phyloP scores from a whole-genome alignment of 1,140 invertebrate species.

The Zaprionus tsacasi region DNA sequence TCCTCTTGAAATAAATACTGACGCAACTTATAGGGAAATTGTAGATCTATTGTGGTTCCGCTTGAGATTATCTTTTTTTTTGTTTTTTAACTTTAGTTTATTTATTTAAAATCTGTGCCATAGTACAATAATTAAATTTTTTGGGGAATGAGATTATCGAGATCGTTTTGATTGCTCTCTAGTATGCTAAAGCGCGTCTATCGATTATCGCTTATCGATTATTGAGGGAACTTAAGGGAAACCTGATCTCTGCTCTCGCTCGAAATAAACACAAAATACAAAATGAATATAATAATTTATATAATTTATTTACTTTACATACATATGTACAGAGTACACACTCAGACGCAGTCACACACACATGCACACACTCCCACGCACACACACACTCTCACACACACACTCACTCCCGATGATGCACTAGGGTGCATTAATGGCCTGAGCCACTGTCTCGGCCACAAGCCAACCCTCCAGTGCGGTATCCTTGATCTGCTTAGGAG shows the following conservation, averaged over 20 bases:
- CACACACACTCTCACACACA: constrained; percentile 9
- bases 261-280: constrained; percentile 8
- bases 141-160: too few relatives aligned
- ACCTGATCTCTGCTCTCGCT: not conserved
- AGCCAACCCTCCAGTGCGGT: constrained; percentile 93
- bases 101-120: too few relatives aligned
- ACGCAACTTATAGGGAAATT: too few relatives aligned
- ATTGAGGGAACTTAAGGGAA: too few relatives aligned
- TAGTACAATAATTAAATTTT: too few relatives aligned
- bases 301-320: constrained; percentile 42
- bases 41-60: too few relatives aligned
- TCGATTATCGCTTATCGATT: too few relatives aligned
- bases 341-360: constrained; percentile 21
- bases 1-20: too few relatives aligned
- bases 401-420: not conserved
- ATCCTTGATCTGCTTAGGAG: constrained; percentile 91
- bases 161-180: too few relatives aligned
- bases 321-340: constrained; percentile 46
- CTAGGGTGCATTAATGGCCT: constrained; percentile 66
- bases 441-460: constrained; percentile 90
- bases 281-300: constrained; percentile 14
- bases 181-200: too few relatives aligned
- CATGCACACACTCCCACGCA: not conserved
- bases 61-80: too few relatives aligned
- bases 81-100: too few relatives aligned